phyloP scores from a whole-genome alignment of 2,797 vertebrate species.

The Fundulus diaphanus region DNA sequence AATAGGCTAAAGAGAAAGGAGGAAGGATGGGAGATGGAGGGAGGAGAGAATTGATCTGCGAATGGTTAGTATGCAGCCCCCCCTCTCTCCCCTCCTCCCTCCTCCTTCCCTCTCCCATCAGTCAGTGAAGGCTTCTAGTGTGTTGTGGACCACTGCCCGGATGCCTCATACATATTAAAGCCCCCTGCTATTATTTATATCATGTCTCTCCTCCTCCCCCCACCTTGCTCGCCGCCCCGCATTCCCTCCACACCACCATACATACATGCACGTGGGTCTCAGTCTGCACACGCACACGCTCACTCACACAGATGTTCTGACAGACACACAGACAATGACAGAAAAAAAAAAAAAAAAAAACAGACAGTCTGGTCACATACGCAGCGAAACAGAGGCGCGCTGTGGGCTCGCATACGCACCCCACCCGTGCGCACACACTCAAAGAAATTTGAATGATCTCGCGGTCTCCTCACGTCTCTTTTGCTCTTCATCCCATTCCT shows the following conservation, averaged over 20 bases:
- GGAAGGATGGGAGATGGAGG: constrained; percentile 73
- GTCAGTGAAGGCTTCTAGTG: constrained; percentile 83
- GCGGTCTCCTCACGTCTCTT: constrained; percentile 66
- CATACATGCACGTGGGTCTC: constrained; percentile 55
- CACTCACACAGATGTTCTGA: constrained; percentile 49
- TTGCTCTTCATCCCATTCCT: constrained; percentile 68
- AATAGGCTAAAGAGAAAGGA: constrained; percentile 75
- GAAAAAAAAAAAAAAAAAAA: constrained; percentile 66
- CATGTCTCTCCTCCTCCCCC: constrained; percentile 76
- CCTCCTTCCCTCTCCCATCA: constrained; percentile 81
- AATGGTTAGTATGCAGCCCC: constrained; percentile 86
- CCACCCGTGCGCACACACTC: constrained; percentile 16
- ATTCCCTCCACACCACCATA: constrained; percentile 53
- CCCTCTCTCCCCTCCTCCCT: constrained; percentile 49
- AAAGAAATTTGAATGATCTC: constrained; percentile 67
- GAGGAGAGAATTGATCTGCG: constrained; percentile 84
- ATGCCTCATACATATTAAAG: constrained; percentile 88
- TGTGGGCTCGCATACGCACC: constrained; percentile 29
- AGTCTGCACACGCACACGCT: constrained; percentile 22
- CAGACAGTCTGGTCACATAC: constrained; percentile 74
- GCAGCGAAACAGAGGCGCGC: constrained; percentile 49
- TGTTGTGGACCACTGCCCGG: constrained; percentile 87
- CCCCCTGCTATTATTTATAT: constrained; percentile 83
- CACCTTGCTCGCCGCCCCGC: constrained; percentile 58
- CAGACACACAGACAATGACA: constrained; percentile 75